Evolutionary conservation across 1,140 invertebrate species (phyloP).

Genomic region (Macrocentrus cingulum): DNA sequence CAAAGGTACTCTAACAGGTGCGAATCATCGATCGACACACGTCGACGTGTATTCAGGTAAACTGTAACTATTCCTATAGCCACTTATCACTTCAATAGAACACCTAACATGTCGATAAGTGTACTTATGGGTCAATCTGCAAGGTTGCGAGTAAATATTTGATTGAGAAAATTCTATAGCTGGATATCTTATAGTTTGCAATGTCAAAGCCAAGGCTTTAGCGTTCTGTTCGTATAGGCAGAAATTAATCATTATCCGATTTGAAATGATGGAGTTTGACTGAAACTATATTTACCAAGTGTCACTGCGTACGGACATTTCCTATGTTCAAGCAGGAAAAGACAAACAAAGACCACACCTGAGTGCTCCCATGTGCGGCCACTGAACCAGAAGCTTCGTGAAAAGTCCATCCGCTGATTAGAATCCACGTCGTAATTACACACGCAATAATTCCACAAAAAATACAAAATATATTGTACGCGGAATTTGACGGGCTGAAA

Average conservation of each 20-base stretch:
- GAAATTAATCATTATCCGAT: neutral
- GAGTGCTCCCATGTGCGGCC: slow-evolving; percentile 30
- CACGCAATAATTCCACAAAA: neutral
- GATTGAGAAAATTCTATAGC: neutral
- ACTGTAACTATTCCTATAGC: neutral
- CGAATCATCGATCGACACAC: slow-evolving; percentile 5
- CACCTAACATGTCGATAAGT: neutral
- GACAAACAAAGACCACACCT: slow-evolving; percentile 32
- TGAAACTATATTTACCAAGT: slow-evolving; percentile 6
- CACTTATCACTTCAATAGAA: neutral
- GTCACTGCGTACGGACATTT: slow-evolving; percentile 27
- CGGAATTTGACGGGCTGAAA: neutral
- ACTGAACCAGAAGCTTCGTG: slow-evolving; percentile 28
- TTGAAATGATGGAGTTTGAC: neutral
- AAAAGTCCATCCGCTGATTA: slow-evolving; percentile 24
- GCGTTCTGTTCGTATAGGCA: neutral
- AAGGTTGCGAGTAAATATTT: slow-evolving; percentile 20
- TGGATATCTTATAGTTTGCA: neutral
- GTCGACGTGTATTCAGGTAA: slow-evolving; percentile 3
- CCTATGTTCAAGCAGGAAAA: slow-evolving; percentile 27
- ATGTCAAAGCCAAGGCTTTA: slow-evolving; percentile 22
- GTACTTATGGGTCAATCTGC: slow-evolving; percentile 2
- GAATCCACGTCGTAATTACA: slow-evolving; percentile 1
- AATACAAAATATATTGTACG: neutral
- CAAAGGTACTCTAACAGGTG: slow-evolving; percentile 15